Percentiles rank a stretch among this genome's conserved stretches.
These are phyloP conservation scores for Phyllostomus discolor DNA, from an alignment of 2,113 vertebrate species.

Conservation along the genomic window DNA sequence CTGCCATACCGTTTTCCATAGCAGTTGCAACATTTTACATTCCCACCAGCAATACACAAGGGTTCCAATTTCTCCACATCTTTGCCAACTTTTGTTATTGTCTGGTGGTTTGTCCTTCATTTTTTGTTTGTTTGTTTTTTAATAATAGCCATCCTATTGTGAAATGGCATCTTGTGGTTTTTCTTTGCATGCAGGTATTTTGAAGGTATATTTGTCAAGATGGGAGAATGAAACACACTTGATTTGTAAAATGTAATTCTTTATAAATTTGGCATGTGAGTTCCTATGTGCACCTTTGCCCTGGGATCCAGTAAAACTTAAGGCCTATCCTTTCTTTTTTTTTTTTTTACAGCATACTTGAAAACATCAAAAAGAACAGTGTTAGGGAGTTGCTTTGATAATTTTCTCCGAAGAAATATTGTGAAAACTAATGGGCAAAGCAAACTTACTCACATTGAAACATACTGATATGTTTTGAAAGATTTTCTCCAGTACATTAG, in stretches of 20 bases:
- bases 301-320: background rate
- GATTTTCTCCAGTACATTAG: conserved; percentile 69
- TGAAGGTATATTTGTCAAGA: background rate
- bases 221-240: background rate
- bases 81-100: background rate
- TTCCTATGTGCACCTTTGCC: background rate
- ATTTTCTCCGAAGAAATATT: conserved; percentile 57
- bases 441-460: conserved; percentile 52
- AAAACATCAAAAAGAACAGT: background rate
- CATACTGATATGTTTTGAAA: conserved; percentile 66
- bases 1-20: background rate
- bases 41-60: background rate
- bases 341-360: conserved; percentile 42
- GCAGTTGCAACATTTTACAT: background rate
- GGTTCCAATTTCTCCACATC: background rate
- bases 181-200: background rate
- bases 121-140: background rate
- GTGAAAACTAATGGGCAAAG: conserved; percentile 44
- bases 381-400: conserved; percentile 6
- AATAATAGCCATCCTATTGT: background rate
- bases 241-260: background rate
- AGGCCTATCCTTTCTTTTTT: background rate
- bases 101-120: background rate
- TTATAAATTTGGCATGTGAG: background rate
- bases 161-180: background rate